These are phyloP conservation scores for Manis javanica DNA, from an alignment of 2,797 vertebrate genomes.

Conservation along the genomic window DNA sequence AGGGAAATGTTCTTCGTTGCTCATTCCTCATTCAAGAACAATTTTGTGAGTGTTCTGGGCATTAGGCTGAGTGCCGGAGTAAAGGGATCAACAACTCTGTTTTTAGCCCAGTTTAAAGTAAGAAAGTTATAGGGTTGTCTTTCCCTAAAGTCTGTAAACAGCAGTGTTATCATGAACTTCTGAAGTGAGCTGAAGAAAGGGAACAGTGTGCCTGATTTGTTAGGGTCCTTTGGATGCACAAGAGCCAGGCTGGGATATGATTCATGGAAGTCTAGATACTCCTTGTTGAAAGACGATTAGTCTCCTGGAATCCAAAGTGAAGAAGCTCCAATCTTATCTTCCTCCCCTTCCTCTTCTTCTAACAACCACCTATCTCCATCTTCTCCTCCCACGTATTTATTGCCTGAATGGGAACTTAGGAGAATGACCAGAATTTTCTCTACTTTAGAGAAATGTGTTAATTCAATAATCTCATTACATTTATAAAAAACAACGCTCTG, in stretches of 20 bases:
- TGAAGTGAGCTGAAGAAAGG: constrained; percentile 32
- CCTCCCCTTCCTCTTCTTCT: not conserved
- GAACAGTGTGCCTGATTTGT: not conserved
- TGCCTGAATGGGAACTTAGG: not conserved
- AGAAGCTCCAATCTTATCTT: constrained; percentile 11
- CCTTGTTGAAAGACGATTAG: not conserved
- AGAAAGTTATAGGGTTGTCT: not conserved
- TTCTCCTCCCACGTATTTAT: not conserved
- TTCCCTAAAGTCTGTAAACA: constrained; percentile 3
- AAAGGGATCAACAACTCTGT: not conserved
- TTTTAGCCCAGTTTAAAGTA: not conserved
- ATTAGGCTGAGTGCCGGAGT: not conserved
- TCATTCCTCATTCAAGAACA: not conserved
- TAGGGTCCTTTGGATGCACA: not conserved
- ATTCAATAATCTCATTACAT: constrained; percentile 46
- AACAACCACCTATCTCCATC: too few species aligned
- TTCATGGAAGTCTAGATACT: not conserved
- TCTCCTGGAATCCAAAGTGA: constrained; percentile 7
- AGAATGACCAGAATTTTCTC: not conserved
- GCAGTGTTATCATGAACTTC: not conserved
- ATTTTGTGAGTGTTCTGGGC: not conserved
- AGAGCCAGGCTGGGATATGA: not conserved
- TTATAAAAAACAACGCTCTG: constrained; percentile 52
- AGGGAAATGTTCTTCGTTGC: not conserved
- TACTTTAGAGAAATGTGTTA: constrained; percentile 51